Evolutionary conservation across 2,113 vertebrate species (phyloP).

Genomic region (Mellivora capensis): DNA sequence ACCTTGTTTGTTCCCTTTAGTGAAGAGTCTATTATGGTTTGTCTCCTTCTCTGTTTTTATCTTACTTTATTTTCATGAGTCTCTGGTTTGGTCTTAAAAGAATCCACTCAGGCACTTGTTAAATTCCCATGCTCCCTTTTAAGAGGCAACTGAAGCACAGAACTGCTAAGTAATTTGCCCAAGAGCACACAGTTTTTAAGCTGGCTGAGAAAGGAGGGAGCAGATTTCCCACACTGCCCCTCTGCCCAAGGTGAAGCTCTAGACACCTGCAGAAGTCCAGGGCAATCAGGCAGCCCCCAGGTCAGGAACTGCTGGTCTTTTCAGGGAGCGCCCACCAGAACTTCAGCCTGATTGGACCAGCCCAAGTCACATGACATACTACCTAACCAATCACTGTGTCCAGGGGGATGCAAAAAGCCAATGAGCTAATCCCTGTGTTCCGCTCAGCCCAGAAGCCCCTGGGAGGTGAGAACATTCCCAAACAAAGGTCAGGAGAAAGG

Average conservation of each 20-base stretch:
- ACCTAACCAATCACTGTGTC: not conserved
- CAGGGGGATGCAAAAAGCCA: not conserved
- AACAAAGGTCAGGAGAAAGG: not conserved
- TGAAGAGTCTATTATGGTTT: not conserved
- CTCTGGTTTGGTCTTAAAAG: not conserved
- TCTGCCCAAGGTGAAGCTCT: not conserved
- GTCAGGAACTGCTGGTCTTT: not conserved
- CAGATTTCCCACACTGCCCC: not conserved
- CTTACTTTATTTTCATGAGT: not conserved
- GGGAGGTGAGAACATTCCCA: not conserved
- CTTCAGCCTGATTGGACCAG: not conserved
- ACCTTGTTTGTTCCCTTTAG: not conserved
- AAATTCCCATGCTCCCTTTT: not conserved
- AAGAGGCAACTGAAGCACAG: not conserved
- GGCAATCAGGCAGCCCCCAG: accelerated
- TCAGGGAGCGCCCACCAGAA: not conserved
- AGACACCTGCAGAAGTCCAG: not conserved
- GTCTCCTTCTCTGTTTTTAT: not conserved
- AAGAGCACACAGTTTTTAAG: not conserved
- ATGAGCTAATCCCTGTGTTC: not conserved
- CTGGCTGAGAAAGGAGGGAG: not conserved
- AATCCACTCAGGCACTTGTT: not conserved
- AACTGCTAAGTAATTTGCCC: not conserved
- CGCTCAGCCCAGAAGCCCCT: not conserved
- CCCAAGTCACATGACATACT: not conserved